A percentile compares a stretch with the other conserved stretches of the same genome.
Evolutionary conservation across 1,140 invertebrate genomes (phyloP).

Genomic region (Whitmania pigra): DNA sequence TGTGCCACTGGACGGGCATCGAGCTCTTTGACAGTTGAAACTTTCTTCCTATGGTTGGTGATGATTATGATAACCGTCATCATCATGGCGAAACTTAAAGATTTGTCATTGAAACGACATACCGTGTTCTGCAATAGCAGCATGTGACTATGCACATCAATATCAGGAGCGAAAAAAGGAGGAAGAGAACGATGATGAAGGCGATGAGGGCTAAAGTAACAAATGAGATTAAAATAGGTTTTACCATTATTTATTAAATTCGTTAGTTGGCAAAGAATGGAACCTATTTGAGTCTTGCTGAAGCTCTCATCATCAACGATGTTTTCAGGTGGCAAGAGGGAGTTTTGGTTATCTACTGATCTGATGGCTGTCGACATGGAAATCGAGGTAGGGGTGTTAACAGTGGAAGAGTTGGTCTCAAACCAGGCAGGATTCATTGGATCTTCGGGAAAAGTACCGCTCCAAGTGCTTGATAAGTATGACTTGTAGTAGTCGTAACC

Average conservation of each 20-base stretch:
- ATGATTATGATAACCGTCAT: no score
- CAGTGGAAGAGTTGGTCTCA: not conserved
- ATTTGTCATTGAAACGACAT: not conserved
- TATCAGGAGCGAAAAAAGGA: not conserved
- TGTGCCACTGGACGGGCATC: conserved; percentile 11
- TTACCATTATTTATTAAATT: not conserved
- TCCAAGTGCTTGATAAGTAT: not conserved
- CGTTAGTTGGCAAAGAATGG: not conserved
- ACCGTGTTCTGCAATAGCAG: not conserved
- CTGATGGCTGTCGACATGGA: not conserved
- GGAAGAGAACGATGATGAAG: not conserved
- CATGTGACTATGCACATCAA: not conserved
- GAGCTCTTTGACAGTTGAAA: not conserved
- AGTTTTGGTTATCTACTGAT: not conserved
- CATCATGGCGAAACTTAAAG: not conserved
- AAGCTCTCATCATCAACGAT: not conserved
- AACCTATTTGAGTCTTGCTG: not conserved
- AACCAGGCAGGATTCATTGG: not conserved
- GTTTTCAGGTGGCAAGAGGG: not conserved
- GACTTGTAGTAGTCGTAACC: conserved; percentile 3
- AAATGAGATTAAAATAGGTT: no score
- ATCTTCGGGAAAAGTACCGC: not conserved
- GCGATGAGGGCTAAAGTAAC: not conserved
- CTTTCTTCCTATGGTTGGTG: not conserved
- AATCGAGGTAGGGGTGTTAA: not conserved